Base-by-base conservation (phyloP, 2,888 invertebrate genomes). In the Rhimphoctona megacephalus region DNA sequence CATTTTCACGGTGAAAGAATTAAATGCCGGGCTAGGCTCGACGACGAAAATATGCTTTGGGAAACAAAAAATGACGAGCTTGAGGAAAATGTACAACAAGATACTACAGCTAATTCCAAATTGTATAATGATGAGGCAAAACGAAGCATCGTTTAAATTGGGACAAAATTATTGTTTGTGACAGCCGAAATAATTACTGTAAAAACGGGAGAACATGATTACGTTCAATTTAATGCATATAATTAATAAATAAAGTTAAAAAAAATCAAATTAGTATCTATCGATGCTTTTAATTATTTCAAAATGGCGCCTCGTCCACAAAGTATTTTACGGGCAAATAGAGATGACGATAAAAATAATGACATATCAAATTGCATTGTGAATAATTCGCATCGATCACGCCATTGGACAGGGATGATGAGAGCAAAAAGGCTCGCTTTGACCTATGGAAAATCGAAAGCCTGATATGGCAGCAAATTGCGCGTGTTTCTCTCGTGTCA, bases 1-100 rank as follows among this genome's bases (percentile, higher is more conserved):
- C 87, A 89, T 89, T 89, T 89, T 89, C 89, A 89, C 88, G 89
- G 87, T 88, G 64, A 81, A 85, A 83, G 85, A 88, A 88, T 89
- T 87, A 87, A 89, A 87, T 84, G 84, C 81, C 76, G 73, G 39
- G 81, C 77, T 80, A 80, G 72, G 39, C 46, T 52, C 39, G 25
- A 74, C 74, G 64, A 66, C 66, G 72, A 66, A 70, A 87, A 80
- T 76, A 30, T 61, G 66, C 43, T 54, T 67, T 25, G 49, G 66
- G 30, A 30, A 85, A 66, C n/a, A n/a, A 70, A 79, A 67, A 19
- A 78, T 69, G 39, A 69, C 43, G 72, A 77, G 43, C 11, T 33
- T 67, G 39, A 67, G 67, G 43, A 80, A 76, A 76, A 70, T 57
- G 25, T 19, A 54, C 46, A 74, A 81, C 64, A 22, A 30, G 52